Percentiles rank a stretch among this genome's conserved stretches.
phyloP scores from a whole-genome alignment of 2,113 vertebrate genomes.

The Nothobranchius kuhntae region DNA sequence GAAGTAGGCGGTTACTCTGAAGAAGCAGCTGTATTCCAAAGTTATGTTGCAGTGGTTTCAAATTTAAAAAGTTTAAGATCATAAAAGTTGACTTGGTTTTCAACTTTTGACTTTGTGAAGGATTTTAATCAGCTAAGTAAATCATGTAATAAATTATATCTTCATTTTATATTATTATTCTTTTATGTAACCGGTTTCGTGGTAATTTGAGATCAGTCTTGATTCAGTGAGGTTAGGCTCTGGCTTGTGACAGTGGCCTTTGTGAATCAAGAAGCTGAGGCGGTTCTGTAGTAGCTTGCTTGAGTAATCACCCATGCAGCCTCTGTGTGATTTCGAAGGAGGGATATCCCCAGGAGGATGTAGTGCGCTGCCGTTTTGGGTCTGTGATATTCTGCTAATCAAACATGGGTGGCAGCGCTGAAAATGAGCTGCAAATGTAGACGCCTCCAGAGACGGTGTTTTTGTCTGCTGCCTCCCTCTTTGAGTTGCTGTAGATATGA shows the following conservation, averaged over 20 bases:
- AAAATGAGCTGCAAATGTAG: slow-evolving; percentile 76
- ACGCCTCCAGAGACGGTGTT: slow-evolving; percentile 27
- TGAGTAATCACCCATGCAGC: slow-evolving; percentile 44
- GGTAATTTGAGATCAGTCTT: slow-evolving; percentile 14
- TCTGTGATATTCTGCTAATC: slow-evolving; percentile 83
- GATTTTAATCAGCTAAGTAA: too few species aligned
- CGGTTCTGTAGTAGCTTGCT: slow-evolving; percentile 40
- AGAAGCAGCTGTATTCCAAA: too few species aligned
- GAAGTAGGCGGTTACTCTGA: not conserved
- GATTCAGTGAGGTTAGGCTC: slow-evolving; percentile 17
- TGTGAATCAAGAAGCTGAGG: slow-evolving; percentile 29
- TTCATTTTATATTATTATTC: not conserved
- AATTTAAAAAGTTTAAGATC: not conserved
- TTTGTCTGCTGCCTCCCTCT: not conserved
- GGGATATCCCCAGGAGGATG: slow-evolving; percentile 76
- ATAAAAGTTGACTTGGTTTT: too few species aligned
- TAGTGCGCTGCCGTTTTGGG: slow-evolving; percentile 81
- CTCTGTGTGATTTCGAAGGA: slow-evolving; percentile 47
- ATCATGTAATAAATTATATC: not conserved
- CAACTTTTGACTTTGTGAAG: too few species aligned
- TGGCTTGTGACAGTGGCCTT: slow-evolving; percentile 21
- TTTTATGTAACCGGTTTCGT: too few species aligned
- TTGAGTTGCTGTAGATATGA: not conserved
- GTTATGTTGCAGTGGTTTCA: slow-evolving; percentile 1
- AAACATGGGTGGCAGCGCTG: slow-evolving; percentile 72